These are phyloP conservation scores for Melikaiella ostensackeni DNA, from an alignment of 2,888 invertebrate species.

Conservation along the genomic window DNA sequence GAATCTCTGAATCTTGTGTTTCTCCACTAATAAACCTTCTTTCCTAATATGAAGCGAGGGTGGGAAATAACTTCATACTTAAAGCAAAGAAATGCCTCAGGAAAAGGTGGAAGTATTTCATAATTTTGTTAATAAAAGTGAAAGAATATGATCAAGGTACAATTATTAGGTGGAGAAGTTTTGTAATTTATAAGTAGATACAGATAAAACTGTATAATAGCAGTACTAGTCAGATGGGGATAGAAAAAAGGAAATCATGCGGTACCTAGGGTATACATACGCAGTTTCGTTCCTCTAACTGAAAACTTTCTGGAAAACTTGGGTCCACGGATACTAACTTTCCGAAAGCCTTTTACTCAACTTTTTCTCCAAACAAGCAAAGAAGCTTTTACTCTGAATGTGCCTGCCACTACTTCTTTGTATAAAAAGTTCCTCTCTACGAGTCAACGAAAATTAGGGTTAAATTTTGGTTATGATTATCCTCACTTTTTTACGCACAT, in stretches of 20 bases:
- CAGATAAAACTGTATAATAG: neutral
- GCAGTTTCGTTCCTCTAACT: neutral
- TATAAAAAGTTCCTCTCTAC: neutral
- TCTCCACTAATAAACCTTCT: neutral
- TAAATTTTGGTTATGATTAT: neutral
- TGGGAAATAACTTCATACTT: neutral
- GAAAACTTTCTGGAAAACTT: neutral
- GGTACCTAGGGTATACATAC: neutral
- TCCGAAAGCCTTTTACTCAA: neutral
- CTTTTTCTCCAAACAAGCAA: neutral
- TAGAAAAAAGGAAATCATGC: neutral
- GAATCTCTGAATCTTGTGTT: neutral
- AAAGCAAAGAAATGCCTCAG: neutral
- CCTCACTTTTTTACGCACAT: neutral
- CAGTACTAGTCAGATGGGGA: neutral
- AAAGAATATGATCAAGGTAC: too few relatives aligned
- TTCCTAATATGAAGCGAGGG: neutral
- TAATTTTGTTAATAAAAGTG: too few relatives aligned
- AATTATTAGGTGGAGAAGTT: too few relatives aligned
- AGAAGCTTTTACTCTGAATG: slow-evolving; percentile 1
- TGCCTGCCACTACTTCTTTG: neutral
- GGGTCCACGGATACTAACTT: neutral
- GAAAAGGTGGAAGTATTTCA: too few relatives aligned
- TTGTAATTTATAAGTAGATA: too few relatives aligned
- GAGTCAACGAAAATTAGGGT: neutral